A percentile compares a stretch with the other conserved stretches of the same genome.
These are phyloP conservation scores for Chloebia gouldiae DNA, from an alignment of 2,113 vertebrate genomes.

Conservation along the genomic window DNA sequence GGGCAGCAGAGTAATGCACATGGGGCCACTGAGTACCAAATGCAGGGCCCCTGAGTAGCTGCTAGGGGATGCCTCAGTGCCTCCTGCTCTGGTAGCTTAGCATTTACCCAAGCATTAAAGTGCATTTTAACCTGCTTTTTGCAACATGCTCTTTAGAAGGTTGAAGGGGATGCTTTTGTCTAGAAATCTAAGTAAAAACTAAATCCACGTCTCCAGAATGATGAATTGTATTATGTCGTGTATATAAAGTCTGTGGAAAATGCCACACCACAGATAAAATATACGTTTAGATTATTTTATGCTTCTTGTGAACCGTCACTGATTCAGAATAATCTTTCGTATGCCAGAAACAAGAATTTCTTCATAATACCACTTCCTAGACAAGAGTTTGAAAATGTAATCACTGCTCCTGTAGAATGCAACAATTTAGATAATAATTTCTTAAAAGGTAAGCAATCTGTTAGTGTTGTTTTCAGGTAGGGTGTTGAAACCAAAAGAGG, in stretches of 20 bases:
- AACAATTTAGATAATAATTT: not conserved
- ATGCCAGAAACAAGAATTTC: not conserved
- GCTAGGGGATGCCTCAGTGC: fast-evolving
- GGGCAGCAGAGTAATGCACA: not conserved
- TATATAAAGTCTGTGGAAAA: not conserved
- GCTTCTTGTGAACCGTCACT: not conserved
- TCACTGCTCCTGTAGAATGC: not conserved
- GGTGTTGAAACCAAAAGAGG: not conserved
- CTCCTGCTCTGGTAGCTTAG: too few relatives aligned
- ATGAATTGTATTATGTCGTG: fast-evolving
- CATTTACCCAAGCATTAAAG: not conserved
- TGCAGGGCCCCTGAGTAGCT: not conserved
- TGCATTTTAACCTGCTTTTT: not conserved
- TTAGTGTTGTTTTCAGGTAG: not conserved
- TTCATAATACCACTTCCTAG: not conserved
- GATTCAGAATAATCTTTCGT: not conserved
- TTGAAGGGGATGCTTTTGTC: not conserved
- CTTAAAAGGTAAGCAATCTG: not conserved
- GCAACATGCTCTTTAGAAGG: not conserved
- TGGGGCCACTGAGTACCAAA: not conserved
- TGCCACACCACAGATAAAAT: not conserved
- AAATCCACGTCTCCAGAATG: not conserved
- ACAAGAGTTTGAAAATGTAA: not conserved
- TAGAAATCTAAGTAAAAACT: not conserved
- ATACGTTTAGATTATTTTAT: not conserved